Evolutionary conservation across 2,888 invertebrate genomes (phyloP), one percentile per base, ranked within the genome.

Genomic region (Rhagophthalmus giganteus): DNA sequence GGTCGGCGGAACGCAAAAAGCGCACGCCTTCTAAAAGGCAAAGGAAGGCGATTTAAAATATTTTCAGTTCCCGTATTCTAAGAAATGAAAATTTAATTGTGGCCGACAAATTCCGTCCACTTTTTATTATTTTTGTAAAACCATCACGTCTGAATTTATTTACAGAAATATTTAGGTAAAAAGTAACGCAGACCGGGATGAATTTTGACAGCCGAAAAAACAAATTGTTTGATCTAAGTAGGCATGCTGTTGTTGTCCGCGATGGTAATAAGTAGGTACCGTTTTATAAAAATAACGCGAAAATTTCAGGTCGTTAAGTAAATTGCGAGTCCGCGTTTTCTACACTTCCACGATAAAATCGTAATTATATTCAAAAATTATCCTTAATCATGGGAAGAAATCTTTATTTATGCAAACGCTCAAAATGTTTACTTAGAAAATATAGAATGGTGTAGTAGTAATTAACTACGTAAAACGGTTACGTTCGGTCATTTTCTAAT

Each of bases 71-170:
- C 51, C 44, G 57, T 58, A 58, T 63, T 63, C 63, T 58, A 41
- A 56, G 63, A 63, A 63, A 63, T 59, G 51, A 60, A 63, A 63
- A 63, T 63, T 63, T 63, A 63, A 63, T 63, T 63, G 59, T 54
- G 54, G 40, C 49, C 50, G 48, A 42, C 59, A 52, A 56, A 60
- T 60, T 58, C 59, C 59, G 58, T 49, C 58, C 57, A 50, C 57
- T 60, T 60, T 60, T 60, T 58, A 46, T 53, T 39, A 57, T 57
- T 58, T 60, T 57, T 53, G 60, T 58, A 58, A 60, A 58, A 57
- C 49, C 32, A 34, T 60, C 60, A 60, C 60, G 60, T 60, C 54
- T 41, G 57, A 54, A 56, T 59, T 58, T 59, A 58, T 59, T 57
- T 57, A 45, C 47, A 51, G 53, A 58, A 55, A 60, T 59, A 59